phyloP scores from a whole-genome alignment of 2,113 vertebrate species.

The Columba janthina region DNA sequence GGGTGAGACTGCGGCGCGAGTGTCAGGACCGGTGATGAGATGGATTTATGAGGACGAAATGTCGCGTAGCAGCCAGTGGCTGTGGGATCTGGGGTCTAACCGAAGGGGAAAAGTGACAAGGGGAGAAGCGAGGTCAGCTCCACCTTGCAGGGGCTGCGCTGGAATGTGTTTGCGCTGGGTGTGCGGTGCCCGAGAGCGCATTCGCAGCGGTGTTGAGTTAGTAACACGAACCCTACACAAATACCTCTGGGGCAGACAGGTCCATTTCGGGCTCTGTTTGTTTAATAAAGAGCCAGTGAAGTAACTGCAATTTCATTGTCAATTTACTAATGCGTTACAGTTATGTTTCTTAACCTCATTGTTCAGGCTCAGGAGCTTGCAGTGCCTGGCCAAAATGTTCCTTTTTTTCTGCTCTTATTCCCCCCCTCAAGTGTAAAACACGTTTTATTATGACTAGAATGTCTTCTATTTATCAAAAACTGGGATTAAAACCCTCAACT shows the following conservation, averaged over 20 bases:
- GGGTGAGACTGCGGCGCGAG: neutral
- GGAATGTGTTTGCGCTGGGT: slow-evolving; percentile 74
- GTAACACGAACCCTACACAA: slow-evolving; percentile 73
- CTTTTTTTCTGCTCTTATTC: slow-evolving; percentile 1
- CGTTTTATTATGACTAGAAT: slow-evolving; percentile 78
- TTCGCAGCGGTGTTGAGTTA: slow-evolving; percentile 74
- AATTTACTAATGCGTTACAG: slow-evolving; percentile 74
- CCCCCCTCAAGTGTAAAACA: slow-evolving; percentile 58
- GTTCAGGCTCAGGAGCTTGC: slow-evolving; percentile 70
- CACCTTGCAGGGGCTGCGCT: slow-evolving; percentile 64
- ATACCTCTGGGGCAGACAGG: slow-evolving; percentile 68
- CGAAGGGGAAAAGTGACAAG: slow-evolving; percentile 50
- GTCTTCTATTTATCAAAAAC: slow-evolving; percentile 79
- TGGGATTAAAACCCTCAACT: slow-evolving; percentile 63
- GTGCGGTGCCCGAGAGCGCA: slow-evolving; percentile 50
- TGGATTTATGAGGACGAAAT: fast-evolving
- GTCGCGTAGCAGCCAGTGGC: slow-evolving; percentile 4
- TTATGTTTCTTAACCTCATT: slow-evolving; percentile 78
- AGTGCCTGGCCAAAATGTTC: slow-evolving; percentile 66
- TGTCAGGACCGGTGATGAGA: fast-evolving
- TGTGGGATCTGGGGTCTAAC: neutral
- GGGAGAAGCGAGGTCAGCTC: slow-evolving; percentile 49
- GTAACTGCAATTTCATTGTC: slow-evolving; percentile 76
- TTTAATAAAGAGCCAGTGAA: slow-evolving; percentile 75
- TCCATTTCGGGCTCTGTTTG: slow-evolving; percentile 71